Base-by-base conservation (phyloP, 2,797 vertebrate genomes). In the Halcyon badia region DNA sequence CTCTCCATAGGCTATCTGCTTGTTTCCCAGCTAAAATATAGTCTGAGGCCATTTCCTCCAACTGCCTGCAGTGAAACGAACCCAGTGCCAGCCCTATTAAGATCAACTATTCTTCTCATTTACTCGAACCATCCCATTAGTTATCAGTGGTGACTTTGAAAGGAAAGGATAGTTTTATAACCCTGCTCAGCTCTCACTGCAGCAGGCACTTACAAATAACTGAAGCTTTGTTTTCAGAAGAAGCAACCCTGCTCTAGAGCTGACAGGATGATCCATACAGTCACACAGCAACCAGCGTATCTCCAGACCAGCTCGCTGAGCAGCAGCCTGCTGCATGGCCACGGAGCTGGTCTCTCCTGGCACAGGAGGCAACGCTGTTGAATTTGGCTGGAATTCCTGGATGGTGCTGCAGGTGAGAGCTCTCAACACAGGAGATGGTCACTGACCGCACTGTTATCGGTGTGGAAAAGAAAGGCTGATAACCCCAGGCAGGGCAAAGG, bases 131-230 rank as follows among this genome's bases (percentile, higher is more conserved):
- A 2, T 94, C 90, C 94, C 94, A 96, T 89, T 97, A 96, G 92
- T 96, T 97, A 96, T 95, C 96, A 92, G 69, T 83, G 86, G 90
- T 78, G 97, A 95, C 95, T 94, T 77, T 83, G 89, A 96, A 96
- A 95, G 84, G 89, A 88, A 94, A 87, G 68, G 86, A 70, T 80
- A 92, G 95, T 96, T 97, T 97, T 96, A 96, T 91, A 97, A 71
- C 76, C 65, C 97, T 91, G 86, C 90, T 97, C 97, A 97, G 95
- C 97, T 96, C 96, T 71, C 95, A 95, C 94, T 97, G 96, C 97
- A 97, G 96, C 93, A 93, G 83, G 83, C 92, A 86, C 78, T 93
- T 62, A 83, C 42, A 41, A 96, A 96, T 87, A 97, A 95, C 86
- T 13, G 28, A 89, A 87, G 89, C 89, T 96, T 95, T 96, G 93